Conservation (phyloP, 1,140 invertebrate species). For the Phymorhynchus buccinoides region DNA sequence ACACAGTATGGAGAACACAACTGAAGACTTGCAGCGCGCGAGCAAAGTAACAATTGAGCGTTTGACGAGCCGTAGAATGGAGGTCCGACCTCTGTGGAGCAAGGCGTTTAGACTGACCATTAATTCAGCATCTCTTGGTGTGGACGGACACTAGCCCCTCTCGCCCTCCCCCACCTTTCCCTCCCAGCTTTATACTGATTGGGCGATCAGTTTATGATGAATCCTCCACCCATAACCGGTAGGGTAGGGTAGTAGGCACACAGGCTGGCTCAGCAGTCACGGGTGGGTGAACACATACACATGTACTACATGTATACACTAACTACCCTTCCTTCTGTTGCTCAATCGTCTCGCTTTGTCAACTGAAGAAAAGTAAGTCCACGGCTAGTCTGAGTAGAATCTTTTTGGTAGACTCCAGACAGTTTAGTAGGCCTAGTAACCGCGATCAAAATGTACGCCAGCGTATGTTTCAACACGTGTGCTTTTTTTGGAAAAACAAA, state of each 20-base stretch:
- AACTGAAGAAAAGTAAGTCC: too few relatives aligned
- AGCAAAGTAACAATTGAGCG: background rate
- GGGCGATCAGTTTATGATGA: background rate
- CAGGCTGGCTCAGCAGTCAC: slow-evolving; percentile 6
- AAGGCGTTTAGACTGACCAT: background rate
- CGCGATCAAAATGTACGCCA: too few relatives aligned
- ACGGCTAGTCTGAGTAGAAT: too few relatives aligned
- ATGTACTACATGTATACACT: too few relatives aligned
- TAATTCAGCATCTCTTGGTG: background rate
- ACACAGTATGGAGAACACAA: background rate
- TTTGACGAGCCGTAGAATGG: background rate
- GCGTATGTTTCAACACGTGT: too few relatives aligned
- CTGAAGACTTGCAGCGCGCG: background rate
- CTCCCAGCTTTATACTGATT: background rate
- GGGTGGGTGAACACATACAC: slow-evolving; percentile 5
- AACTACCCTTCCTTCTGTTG: background rate
- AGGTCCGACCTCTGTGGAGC: background rate
- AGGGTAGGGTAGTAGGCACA: background rate
- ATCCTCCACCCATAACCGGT: background rate
- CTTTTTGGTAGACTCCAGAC: too few relatives aligned
- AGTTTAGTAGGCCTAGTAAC: too few relatives aligned
- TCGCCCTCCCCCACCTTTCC: background rate
- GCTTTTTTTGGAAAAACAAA: too few relatives aligned
- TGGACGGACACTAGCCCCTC: too few relatives aligned
- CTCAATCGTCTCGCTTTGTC: too few relatives aligned